These are phyloP conservation scores for Empidonax alnorum DNA, from an alignment of 2,113 vertebrate species.

Conservation along the genomic window DNA sequence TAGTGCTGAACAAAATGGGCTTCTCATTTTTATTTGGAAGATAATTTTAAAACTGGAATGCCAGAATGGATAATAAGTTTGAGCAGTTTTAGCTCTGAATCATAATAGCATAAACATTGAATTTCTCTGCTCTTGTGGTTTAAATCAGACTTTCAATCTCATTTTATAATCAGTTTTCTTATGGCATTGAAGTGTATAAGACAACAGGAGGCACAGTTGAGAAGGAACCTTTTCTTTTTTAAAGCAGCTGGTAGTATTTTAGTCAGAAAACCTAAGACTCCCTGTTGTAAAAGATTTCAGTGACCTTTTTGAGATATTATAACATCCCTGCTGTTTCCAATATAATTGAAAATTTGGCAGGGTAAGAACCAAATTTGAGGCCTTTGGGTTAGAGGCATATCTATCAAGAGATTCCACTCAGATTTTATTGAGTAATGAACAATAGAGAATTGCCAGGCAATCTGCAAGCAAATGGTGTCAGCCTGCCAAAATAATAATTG, in stretches of 20 bases:
- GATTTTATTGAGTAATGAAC: constrained; percentile 47
- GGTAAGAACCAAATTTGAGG: constrained; percentile 12
- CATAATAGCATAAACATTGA: background rate
- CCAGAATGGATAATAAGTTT: background rate
- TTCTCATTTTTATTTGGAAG: background rate
- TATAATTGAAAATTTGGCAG: constrained; percentile 44
- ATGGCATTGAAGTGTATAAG: background rate
- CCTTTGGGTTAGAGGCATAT: background rate
- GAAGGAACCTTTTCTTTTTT: background rate
- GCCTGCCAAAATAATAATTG: constrained; percentile 59
- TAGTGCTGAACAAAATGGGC: background rate
- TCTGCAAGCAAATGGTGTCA: background rate
- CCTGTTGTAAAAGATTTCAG: constrained; percentile 9
- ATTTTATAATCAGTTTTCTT: background rate
- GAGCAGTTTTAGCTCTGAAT: background rate
- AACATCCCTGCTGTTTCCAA: constrained; percentile 31
- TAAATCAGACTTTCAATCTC: background rate
- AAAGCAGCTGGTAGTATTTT: constrained; percentile 9
- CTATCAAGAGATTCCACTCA: constrained; percentile 46
- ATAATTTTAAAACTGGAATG: constrained; percentile 10
- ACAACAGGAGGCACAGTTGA: background rate
- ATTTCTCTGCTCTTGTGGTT: background rate
- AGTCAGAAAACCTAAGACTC: background rate
- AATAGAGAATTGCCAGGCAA: constrained; percentile 57
- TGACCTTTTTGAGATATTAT: constrained; percentile 34